Evolutionary conservation across 1,140 invertebrate species (phyloP).

Genomic region (Orchesella cincta): DNA sequence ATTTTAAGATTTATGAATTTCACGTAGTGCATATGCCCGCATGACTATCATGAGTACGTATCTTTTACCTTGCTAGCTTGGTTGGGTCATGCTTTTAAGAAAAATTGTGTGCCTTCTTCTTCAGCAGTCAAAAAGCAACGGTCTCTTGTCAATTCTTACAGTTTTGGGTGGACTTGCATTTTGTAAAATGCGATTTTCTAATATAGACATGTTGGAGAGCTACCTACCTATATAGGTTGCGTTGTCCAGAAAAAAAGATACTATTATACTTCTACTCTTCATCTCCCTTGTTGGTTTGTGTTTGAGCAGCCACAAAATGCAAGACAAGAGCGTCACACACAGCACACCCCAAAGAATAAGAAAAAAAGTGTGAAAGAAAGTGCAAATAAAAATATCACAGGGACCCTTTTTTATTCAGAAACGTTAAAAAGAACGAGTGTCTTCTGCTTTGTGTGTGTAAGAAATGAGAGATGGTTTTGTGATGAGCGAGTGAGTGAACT

Average conservation of each 20-base stretch:
- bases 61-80: too few species aligned
- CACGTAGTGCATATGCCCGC: too few species aligned
- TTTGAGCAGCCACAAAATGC: background rate
- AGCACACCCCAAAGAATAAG: background rate
- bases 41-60: too few species aligned
- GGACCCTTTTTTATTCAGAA: background rate
- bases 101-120: background rate
- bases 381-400: background rate
- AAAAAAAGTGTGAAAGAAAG: background rate
- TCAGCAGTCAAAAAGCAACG: background rate
- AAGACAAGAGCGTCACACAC: background rate
- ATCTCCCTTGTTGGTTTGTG: constrained; percentile 1
- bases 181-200: background rate
- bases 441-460: too few species aligned
- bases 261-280: constrained; percentile 13
- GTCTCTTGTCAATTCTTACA: constrained; percentile 26
- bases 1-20: too few species aligned
- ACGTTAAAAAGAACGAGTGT: background rate
- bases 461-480: constrained; percentile 23
- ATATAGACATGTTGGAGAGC: too few species aligned
- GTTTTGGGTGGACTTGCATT: constrained; percentile 22
- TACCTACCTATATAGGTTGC: background rate
- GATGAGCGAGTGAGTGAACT: constrained; percentile 1
- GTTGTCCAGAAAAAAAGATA: constrained; percentile 21
- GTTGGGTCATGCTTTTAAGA: too few species aligned